Evolutionary conservation across 2,888 invertebrate species (phyloP), one percentile per base, ranked within the genome.

Genomic region (Mythimna loreyi): DNA sequence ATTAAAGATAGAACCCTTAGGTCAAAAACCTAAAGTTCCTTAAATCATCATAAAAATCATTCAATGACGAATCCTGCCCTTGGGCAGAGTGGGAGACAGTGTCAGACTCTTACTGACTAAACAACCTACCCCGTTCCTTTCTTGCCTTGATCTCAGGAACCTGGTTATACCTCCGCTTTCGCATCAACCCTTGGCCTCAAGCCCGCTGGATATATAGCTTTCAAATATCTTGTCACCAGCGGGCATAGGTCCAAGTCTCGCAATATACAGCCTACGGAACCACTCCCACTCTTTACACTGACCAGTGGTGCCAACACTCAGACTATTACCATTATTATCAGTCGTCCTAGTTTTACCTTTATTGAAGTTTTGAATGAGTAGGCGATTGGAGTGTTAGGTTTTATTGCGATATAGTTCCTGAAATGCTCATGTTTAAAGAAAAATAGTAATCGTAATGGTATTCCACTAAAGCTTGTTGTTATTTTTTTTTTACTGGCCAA

Each of bases 181-280:
- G n/a, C n/a, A n/a, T n/a, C n/a, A n/a, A 19, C 53, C 50, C 8
- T 43, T 30, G 33, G 30, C 9, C 7, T 25, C 21, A n/a, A 52
- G 36, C 25, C 7, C 58, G 11, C 16, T 45, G 11, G 49, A 56
- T 59, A 68, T 65, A 68, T 59, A 49, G 59, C 67, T 73, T 65
- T 9, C 33, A 56, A 78, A 78, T 66, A 65, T 65, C 33, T 65
- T 56, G 58, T 43, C n/a, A 67, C 50, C 16, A 49, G 9, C 36
- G 77, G 77, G 77, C 77, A 77, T 55, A 43, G 40, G 36, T 78
- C 77, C 77, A 77, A 77, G 58, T 49, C 58, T 59, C 1, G 65
- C 65, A 62, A 78, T 73, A 68, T 68, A 78, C 73, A 56, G 64
- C 68, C 73, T 73, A 62, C 67, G 43, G 61, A 25, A 6, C 49